Conservation (phyloP, 2,113 vertebrate genomes). For the Elephantulus edwardii region DNA sequence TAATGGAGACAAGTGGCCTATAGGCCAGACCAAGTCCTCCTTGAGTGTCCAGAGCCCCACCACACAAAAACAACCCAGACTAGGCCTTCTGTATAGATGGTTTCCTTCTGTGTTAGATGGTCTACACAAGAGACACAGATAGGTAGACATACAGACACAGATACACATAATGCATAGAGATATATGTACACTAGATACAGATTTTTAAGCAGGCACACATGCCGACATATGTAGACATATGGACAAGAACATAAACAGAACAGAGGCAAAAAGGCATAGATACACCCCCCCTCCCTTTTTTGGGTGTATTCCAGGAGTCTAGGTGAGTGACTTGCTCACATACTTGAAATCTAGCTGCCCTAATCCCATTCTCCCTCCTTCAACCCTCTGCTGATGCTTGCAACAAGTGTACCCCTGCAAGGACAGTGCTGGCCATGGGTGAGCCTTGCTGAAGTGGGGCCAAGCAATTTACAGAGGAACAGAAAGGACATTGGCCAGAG, state of each 20-base stretch:
- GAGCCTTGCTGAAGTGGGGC: neutral
- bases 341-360: neutral
- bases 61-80: too few relatives aligned
- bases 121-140: neutral
- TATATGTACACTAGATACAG: too few relatives aligned
- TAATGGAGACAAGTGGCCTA: neutral
- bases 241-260: too few relatives aligned
- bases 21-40: neutral
- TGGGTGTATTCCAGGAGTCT: neutral
- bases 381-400: too few relatives aligned
- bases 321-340: neutral
- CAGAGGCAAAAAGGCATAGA: too few relatives aligned
- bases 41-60: neutral
- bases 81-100: too few relatives aligned
- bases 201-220: too few relatives aligned
- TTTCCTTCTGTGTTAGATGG: too few relatives aligned
- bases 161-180: neutral
- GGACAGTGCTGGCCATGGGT: neutral
- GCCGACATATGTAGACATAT: too few relatives aligned
- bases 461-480: neutral
- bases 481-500: neutral
- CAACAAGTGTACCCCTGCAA: too few relatives aligned
- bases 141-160: neutral
- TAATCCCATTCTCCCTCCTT: too few relatives aligned
- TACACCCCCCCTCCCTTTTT: too few relatives aligned